Percentiles rank a stretch among this genome's conserved stretches.
phyloP scores from a whole-genome alignment of 2,113 vertebrate genomes.

The Telmatochromis sp. region DNA sequence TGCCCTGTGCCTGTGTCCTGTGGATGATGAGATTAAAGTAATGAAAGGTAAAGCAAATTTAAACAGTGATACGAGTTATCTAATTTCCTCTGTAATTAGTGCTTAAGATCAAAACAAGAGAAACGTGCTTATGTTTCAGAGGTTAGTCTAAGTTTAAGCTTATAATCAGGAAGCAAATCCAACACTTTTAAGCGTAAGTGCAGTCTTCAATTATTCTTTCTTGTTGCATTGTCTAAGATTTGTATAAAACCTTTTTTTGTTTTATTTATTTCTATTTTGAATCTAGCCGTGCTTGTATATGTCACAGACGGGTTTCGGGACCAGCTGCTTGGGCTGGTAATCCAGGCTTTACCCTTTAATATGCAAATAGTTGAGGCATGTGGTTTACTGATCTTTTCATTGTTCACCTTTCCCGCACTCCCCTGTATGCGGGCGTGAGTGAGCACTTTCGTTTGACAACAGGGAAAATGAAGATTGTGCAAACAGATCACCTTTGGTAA shows the following conservation, averaged over 20 bases:
- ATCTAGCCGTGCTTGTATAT: not conserved
- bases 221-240: not conserved
- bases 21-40: not conserved
- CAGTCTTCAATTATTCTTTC: not conserved
- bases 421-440: not conserved
- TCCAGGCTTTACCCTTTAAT: slow-evolving; percentile 14
- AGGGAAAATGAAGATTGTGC: not conserved
- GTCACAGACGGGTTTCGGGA: not conserved
- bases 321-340: not conserved
- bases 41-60: not conserved
- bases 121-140: not conserved
- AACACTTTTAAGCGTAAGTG: not conserved
- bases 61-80: not conserved
- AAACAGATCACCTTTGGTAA: not conserved
- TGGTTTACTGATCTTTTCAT: not conserved
- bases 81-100: not conserved
- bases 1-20: not conserved
- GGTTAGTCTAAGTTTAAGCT: not conserved
- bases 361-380: not conserved
- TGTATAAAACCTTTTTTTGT: not conserved
- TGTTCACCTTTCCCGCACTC: not conserved
- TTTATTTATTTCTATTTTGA: not conserved
- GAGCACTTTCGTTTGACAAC: not conserved
- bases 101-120: not conserved
- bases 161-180: not conserved